phyloP scores from a whole-genome alignment of 2,797 vertebrate genomes.

The Girardinus metallicus region DNA sequence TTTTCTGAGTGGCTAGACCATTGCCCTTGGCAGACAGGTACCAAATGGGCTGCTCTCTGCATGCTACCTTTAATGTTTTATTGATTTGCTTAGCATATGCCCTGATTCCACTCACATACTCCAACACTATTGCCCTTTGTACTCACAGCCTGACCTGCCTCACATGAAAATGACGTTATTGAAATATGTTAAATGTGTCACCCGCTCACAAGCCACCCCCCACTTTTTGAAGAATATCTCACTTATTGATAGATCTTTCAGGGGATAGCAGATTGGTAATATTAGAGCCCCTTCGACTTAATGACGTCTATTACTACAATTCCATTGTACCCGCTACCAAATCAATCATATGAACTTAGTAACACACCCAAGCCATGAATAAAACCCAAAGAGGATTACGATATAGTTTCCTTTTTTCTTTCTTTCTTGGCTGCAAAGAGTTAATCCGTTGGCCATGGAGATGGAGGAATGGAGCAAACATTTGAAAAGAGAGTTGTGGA shows the following conservation, averaged over 20 bases:
- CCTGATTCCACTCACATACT: slow-evolving; percentile 79
- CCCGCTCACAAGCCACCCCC: slow-evolving; percentile 23
- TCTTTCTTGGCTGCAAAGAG: slow-evolving; percentile 19
- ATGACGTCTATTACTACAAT: slow-evolving; percentile 78
- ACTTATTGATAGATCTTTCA: slow-evolving; percentile 77
- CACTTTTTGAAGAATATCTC: slow-evolving; percentile 67
- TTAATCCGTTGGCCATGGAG: slow-evolving; percentile 31
- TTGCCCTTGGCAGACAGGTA: slow-evolving; percentile 83
- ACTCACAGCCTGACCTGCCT: slow-evolving; percentile 76
- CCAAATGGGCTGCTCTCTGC: slow-evolving; percentile 81
- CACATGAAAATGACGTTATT: slow-evolving; percentile 82
- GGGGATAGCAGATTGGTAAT: slow-evolving; percentile 72
- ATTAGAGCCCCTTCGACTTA: slow-evolving; percentile 71
- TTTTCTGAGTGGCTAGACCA: slow-evolving; percentile 78
- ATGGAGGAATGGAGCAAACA: slow-evolving; percentile 47
- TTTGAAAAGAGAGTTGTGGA: slow-evolving; percentile 75
- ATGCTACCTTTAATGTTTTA: slow-evolving; percentile 83
- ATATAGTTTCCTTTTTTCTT: slow-evolving; percentile 64
- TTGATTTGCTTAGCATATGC: slow-evolving; percentile 83
- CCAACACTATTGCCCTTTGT: slow-evolving; percentile 80
- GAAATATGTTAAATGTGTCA: slow-evolving; percentile 82
- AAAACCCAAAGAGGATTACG: slow-evolving; percentile 68
- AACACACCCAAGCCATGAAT: slow-evolving; percentile 76
- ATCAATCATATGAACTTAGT: slow-evolving; percentile 78
- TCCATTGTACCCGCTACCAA: slow-evolving; percentile 61